Evolutionary conservation across 2,888 invertebrate species (phyloP).

Genomic region (Chironomus riparius): DNA sequence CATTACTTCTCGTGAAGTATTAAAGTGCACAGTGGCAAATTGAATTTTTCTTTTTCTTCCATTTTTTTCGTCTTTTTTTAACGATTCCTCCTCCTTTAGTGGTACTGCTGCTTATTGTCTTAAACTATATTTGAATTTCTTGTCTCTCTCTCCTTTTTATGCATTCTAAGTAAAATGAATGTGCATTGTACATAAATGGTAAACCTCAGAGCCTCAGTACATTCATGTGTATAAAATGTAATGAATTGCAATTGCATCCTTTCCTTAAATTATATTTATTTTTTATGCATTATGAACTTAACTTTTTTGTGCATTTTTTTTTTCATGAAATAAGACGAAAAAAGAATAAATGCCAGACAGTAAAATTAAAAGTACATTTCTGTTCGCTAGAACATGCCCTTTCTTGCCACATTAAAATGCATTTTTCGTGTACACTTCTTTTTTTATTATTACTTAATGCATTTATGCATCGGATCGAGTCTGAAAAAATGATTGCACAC

Average conservation of each 20-base stretch:
- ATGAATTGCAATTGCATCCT: constrained; percentile 26
- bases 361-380: constrained; percentile 16
- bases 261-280: neutral
- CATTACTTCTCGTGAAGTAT: constrained; percentile 17
- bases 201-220: constrained; percentile 2
- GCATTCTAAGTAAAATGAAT: neutral
- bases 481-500: neutral
- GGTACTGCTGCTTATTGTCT: neutral
- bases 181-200: neutral
- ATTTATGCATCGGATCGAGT: neutral
- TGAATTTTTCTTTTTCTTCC: constrained; percentile 15
- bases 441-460: neutral
- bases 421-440: neutral
- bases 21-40: constrained; percentile 18
- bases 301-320: neutral
- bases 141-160: neutral
- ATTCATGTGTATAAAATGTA: constrained; percentile 8
- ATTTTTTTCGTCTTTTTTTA: neutral
- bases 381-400: constrained; percentile 4
- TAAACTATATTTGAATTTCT: neutral
- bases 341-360: constrained; percentile 15
- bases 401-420: neutral
- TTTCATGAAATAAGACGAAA: neutral
- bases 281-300: constrained; percentile 18
- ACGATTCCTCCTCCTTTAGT: neutral